Base-by-base conservation (phyloP, 2,797 vertebrate species). In the Crenuchus spilurus region DNA sequence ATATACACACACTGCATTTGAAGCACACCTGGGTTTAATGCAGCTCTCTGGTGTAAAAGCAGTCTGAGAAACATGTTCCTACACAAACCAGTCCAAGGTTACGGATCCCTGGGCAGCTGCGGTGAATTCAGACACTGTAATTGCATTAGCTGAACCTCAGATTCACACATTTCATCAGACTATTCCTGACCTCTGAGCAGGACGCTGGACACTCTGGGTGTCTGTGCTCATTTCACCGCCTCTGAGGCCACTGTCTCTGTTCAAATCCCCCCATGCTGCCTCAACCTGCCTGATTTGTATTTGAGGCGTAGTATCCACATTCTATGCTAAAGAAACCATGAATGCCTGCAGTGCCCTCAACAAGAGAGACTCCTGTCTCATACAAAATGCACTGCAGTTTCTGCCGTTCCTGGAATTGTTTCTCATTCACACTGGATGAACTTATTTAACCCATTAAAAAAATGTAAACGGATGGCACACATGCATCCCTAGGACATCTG, bases 201-300 rank as follows among this genome's bases (percentile, higher is more conserved):
- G n/a, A n/a, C 3, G 10, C 57, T 37, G n/a, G 57, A 24, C 33
- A 60, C 7, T 39, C 16, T 20, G 8, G 30, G 28, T 16, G 54
- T 33, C 30, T 57, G 33, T 22, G 11, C 33, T 1, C n/a, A 22
- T 65, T 65, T 48, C 11, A 7, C 26, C 26, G 28, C 62, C 5
- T 6, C 62, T 20, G 42, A 48, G 62, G 18, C 28, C 39, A 48
- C 60, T 28, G 24, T 44, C 61, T 46, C 41, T 5, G n/a, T 1
- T n/a, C 26, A 6, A n/a, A 31, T 31, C 28, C 28, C 41, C 62
- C 62, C 0, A 5, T n/a, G 24, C 61, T 65, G 62, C 2, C 10
- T 30, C 7, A 30, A 31, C 20, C 62, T 44, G 61, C 14, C 61
- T 65, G 62, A 65, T 65, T 65, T 48, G 62, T 65, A 65, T 65